Conservation (phyloP, 2,113 vertebrate species). For the Dipodomys merriami region DNA sequence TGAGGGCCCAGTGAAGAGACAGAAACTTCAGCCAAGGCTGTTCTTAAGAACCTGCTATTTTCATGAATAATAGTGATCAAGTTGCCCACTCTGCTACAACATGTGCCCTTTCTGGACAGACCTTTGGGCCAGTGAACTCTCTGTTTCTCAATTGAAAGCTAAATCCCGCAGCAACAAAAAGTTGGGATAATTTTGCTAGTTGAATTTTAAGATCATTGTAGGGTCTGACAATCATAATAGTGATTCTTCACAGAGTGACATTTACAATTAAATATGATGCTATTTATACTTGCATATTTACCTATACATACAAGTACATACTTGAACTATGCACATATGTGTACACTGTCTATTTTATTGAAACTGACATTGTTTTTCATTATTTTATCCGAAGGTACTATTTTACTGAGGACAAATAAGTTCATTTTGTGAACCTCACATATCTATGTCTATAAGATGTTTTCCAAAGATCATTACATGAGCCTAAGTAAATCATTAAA, state of each 20-base stretch:
- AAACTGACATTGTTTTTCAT: not conserved
- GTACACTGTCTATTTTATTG: not conserved
- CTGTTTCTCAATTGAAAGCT: not conserved
- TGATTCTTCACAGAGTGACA: no score
- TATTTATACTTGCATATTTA: no score
- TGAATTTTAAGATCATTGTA: no score
- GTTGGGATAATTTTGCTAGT: no score
- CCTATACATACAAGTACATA: not conserved
- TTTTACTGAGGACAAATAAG: not conserved
- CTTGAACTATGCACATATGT: not conserved
- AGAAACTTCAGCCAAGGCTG: no score
- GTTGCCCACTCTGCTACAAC: not conserved
- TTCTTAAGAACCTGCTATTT: not conserved
- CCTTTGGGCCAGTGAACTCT: not conserved
- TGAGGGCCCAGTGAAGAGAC: no score
- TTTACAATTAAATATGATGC: no score
- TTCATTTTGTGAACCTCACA: not conserved
- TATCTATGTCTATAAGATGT: not conserved
- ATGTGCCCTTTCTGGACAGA: not conserved
- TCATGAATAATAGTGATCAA: not conserved
- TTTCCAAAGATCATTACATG: constrained; percentile 20
- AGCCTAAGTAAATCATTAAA: constrained; percentile 8
- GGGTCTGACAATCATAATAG: no score
- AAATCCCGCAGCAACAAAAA: no score
- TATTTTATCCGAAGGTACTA: not conserved